Conservation (phyloP, 2,888 invertebrate genomes). For the Calephelis perditalis region DNA sequence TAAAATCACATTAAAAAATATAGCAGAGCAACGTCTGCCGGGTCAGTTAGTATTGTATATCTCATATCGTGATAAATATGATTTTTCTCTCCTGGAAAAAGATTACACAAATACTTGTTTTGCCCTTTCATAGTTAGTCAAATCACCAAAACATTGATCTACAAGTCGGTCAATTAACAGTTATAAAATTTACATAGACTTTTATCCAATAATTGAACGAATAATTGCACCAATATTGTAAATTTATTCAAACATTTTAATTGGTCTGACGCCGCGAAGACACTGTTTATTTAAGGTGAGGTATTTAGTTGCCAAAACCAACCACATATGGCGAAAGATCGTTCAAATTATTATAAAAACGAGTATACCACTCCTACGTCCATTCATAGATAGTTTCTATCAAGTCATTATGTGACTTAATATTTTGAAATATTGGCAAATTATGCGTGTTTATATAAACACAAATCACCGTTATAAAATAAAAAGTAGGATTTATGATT, state of each 20-base stretch:
- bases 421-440: no score
- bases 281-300: constrained; percentile 24
- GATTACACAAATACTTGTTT: no score
- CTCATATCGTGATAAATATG: no score
- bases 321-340: constrained; percentile 1
- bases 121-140: no score
- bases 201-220: constrained; percentile 17
- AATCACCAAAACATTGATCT: constrained; percentile 3
- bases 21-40: no score
- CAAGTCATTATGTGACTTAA: no score
- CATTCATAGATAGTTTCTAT: background rate
- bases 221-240: constrained; percentile 32
- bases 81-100: no score
- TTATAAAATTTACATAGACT: constrained; percentile 8
- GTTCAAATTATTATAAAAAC: constrained; percentile 1
- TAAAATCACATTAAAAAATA: no score
- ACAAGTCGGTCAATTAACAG: constrained; percentile 8
- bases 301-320: constrained; percentile 6
- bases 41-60: no score
- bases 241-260: constrained; percentile 32
- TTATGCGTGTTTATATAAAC: no score
- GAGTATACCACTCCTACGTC: background rate
- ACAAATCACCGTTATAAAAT: no score
- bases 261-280: constrained; percentile 27
- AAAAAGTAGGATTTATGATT: no score